Percentiles rank a stretch among this genome's conserved stretches.
These are phyloP conservation scores for Gymnogyps californianus DNA, from an alignment of 2,113 vertebrate genomes.

Conservation along the genomic window DNA sequence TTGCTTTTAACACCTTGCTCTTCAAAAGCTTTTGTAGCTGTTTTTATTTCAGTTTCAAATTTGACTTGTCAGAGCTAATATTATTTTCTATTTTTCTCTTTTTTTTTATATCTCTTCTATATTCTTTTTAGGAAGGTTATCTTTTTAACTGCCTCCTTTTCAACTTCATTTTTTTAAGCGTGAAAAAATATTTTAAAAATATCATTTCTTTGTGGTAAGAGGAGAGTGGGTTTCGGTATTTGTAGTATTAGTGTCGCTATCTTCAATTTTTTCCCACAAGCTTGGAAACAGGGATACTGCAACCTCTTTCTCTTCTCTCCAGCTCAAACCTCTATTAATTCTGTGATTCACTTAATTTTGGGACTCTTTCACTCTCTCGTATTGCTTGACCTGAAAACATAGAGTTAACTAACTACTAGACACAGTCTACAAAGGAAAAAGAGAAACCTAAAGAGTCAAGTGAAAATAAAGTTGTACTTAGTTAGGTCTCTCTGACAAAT, in stretches of 20 bases:
- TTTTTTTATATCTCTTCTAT: background rate
- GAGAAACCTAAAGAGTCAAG: background rate
- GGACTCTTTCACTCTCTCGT: background rate
- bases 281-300: background rate
- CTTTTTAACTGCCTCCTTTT: background rate
- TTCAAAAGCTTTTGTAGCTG: background rate
- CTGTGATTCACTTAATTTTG: background rate
- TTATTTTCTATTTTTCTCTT: background rate
- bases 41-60: background rate
- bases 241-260: background rate
- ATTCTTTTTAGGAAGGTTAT: background rate
- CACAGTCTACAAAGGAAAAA: background rate
- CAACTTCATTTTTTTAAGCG: background rate
- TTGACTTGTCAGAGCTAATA: background rate
- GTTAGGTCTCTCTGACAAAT: background rate
- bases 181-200: background rate
- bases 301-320: background rate
- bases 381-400: background rate
- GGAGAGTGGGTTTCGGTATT: rapidly evolving
- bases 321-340: background rate
- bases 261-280: background rate
- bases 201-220: background rate
- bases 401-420: background rate
- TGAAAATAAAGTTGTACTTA: background rate
- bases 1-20: background rate